phyloP scores from a whole-genome alignment of 2,797 vertebrate genomes.

The Poeciliopsis infans region DNA sequence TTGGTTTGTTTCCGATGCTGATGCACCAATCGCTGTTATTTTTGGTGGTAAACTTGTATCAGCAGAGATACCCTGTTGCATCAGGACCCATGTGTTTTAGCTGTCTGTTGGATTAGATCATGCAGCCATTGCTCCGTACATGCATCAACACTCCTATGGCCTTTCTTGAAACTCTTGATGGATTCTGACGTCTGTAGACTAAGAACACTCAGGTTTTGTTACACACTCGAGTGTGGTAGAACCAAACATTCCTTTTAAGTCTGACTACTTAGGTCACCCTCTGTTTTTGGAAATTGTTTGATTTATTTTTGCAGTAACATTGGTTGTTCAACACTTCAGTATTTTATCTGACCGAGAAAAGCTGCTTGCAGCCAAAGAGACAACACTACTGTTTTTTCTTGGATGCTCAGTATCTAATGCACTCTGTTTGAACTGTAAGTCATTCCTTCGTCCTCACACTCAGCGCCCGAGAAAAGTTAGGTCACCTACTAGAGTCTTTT shows the following conservation, averaged over 20 bases:
- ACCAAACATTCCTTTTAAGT: background rate
- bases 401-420: background rate
- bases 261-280: no score
- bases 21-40: background rate
- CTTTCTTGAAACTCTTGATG: background rate
- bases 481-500: background rate
- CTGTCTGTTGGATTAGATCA: background rate
- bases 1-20: background rate
- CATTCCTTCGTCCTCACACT: background rate
- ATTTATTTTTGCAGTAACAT: background rate
- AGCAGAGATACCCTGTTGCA: background rate
- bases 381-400: background rate
- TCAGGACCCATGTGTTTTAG: background rate
- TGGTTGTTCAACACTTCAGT: conserved; percentile 1
- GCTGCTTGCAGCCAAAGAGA: background rate
- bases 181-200: background rate
- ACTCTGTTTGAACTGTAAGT: background rate
- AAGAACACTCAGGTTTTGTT: background rate
- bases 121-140: background rate
- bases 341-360: conserved; percentile 7
- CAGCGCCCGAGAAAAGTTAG: background rate
- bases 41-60: background rate
- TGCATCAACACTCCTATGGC: background rate
- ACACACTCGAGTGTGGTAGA: background rate
- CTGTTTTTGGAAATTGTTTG: background rate